Evolutionary conservation across 2,797 vertebrate species (phyloP), one percentile per base, ranked within the genome.

Genomic region (Monodelphis domestica): DNA sequence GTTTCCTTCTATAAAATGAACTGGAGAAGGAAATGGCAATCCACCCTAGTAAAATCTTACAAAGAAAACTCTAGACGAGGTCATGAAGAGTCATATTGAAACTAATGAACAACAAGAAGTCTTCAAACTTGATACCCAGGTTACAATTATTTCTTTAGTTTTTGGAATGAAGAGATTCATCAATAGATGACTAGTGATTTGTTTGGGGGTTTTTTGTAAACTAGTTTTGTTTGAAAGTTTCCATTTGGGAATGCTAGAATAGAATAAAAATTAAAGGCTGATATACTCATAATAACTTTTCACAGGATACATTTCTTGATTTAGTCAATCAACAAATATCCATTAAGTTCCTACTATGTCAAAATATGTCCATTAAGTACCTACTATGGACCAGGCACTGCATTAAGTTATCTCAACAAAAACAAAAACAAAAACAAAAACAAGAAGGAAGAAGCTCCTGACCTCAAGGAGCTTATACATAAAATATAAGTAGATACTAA

Each of bases 161-260:
- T 97, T 95, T 94, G 96, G 89, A 94, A 95, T 94, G 96, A 96
- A 95, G 97, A 91, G 88, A 63, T 95, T 78, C 21, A 24, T 78
- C 17, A 78, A 7, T 78, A 45, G 38, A 21, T 24, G 21, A 24
- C 63, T 78, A 45, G 21, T 38, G 29, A 5, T 78, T 78, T 38
- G 3, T 12, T n/a, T 29, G 17, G 17, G 15, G 70, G n/a, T 45
- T 38, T 2, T 78, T 84, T 38, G 45, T 84, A 45, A 38, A 11
- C 5, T 84, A 78, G n/a, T 84, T 45, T n/a, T 45, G 38, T 70
- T 38, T 95, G 94, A 93, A n/a, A 90, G 90, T 33, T 84, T 53
- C 50, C 90, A 54, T 93, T 96, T 89, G 90, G 45, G 89, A 93
- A 93, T 95, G 45, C 26, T 54, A 92, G 93, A 93, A 70, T 78